phyloP scores from a whole-genome alignment of 2,888 invertebrate genomes.

The Eupithecia exiguata region DNA sequence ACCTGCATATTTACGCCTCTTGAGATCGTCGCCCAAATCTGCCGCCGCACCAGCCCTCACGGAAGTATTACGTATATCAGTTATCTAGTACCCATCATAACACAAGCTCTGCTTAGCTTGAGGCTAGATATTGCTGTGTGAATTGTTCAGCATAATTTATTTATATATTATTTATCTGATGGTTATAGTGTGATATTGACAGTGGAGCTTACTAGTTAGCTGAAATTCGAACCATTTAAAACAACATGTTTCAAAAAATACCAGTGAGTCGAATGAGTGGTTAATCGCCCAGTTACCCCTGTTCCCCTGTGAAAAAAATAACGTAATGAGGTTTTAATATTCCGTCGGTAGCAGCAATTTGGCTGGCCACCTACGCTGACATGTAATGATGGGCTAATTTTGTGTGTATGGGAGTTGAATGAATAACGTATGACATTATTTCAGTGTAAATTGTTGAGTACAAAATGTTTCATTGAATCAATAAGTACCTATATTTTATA shows the following conservation, averaged over 20 bases:
- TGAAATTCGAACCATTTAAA: background rate
- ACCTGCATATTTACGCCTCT: too few species aligned
- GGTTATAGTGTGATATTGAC: too few species aligned
- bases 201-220: background rate
- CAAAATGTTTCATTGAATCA: background rate
- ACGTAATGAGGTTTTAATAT: conserved; percentile 78
- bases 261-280: conserved; percentile 42
- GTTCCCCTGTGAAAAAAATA: conserved; percentile 29
- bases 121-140: too few species aligned
- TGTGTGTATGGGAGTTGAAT: conserved; percentile 24
- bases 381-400: conserved; percentile 72
- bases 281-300: conserved; percentile 29
- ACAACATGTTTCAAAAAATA: background rate
- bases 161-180: too few species aligned
- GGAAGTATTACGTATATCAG: too few species aligned
- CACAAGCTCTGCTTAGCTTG: too few species aligned
- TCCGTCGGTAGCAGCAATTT: conserved; percentile 62
- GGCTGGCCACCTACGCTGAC: conserved; percentile 66
- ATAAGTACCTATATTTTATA: background rate
- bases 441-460: background rate
- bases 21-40: too few species aligned
- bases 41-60: too few species aligned
- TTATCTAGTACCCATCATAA: too few species aligned
- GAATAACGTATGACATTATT: background rate
- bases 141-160: too few species aligned